Conservation (phyloP, 2,888 invertebrate species). For the Amblyjoppa fuscipennis region DNA sequence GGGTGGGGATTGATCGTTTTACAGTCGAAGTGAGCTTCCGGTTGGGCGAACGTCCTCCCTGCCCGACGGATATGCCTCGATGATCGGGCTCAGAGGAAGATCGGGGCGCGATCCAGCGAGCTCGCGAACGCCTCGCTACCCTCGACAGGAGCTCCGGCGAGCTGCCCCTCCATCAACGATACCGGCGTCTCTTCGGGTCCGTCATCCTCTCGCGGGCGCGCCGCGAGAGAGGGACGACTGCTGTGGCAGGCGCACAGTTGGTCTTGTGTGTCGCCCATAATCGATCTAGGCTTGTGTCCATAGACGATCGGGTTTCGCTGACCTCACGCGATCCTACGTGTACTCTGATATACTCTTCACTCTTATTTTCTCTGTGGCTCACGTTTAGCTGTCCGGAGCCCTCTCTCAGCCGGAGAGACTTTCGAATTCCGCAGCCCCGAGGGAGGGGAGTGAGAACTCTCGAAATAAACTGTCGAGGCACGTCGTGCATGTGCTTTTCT, state of each 20-base stretch:
- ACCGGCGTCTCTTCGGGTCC: constrained; percentile 22
- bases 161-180: constrained; percentile 15
- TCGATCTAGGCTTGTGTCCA: constrained; percentile 34
- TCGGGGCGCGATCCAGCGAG: constrained; percentile 41
- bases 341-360: constrained; percentile 15
- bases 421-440: constrained; percentile 14
- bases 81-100: constrained; percentile 62
- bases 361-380: neutral
- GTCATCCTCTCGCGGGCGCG: constrained; percentile 18
- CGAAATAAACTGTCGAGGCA: constrained; percentile 48
- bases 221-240: constrained; percentile 20
- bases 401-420: constrained; percentile 1
- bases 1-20: constrained; percentile 77
- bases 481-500: neutral
- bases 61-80: constrained; percentile 66
- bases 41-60: constrained; percentile 78
- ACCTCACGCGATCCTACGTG: constrained; percentile 37
- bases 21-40: constrained; percentile 81
- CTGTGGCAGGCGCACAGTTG: neutral
- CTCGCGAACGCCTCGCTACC: constrained; percentile 57
- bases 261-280: constrained; percentile 44
- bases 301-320: constrained; percentile 27
- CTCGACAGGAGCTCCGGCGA: constrained; percentile 24
- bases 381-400: neutral
- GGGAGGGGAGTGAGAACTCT: neutral